Percentiles rank a stretch among this genome's conserved stretches.
phyloP scores from a whole-genome alignment of 1,140 invertebrate species.

The Limonius californicus region DNA sequence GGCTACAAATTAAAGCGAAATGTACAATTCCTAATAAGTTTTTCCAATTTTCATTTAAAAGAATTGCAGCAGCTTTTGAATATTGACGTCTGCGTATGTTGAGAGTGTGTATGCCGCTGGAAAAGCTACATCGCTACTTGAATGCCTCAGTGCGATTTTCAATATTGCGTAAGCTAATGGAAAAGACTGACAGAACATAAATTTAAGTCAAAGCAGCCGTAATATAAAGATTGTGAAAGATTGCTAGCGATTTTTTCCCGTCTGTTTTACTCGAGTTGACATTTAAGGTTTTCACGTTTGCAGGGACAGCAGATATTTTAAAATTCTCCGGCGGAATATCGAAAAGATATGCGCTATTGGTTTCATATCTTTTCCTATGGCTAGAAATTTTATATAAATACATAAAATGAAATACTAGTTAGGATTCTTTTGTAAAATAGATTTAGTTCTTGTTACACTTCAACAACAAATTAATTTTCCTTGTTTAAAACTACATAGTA shows the following conservation, averaged over 20 bases:
- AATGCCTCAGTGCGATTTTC: not conserved
- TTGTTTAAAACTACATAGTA: no score
- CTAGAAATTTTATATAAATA: no score
- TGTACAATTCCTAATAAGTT: no score
- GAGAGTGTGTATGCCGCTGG: not conserved
- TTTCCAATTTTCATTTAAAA: not conserved
- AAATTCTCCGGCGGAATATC: no score
- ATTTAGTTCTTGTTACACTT: no score
- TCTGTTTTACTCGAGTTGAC: conserved; percentile 25
- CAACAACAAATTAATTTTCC: no score
- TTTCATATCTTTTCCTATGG: no score
- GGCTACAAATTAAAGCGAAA: conserved; percentile 10
- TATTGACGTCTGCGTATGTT: no score
- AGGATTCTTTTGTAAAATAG: no score
- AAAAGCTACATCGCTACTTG: not conserved
- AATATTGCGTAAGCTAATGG: conserved; percentile 10
- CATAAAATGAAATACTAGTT: no score
- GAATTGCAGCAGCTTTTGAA: not conserved
- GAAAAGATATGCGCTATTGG: no score
- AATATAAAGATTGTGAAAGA: conserved; percentile 42
- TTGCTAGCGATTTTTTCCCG: conserved; percentile 36
- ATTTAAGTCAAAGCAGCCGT: conserved; percentile 33
- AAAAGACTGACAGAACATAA: conserved; percentile 35
- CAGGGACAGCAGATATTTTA: not conserved
- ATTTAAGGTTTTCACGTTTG: conserved; percentile 9